Conservation (phyloP, 2,888 invertebrate genomes). For the Pristionchus exspectatus region DNA sequence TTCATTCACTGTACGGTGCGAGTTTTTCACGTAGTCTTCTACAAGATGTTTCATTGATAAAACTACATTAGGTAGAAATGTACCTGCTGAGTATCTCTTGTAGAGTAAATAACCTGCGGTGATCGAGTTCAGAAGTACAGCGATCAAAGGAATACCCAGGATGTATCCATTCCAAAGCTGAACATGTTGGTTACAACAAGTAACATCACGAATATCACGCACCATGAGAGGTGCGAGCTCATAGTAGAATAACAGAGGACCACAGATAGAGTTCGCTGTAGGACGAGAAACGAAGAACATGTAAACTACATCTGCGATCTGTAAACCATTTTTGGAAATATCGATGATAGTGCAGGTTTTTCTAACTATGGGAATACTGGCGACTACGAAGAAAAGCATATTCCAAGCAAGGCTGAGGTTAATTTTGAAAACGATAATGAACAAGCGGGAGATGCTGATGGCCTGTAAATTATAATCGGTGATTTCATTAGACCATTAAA, state of each 20-base stretch:
- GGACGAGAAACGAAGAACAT: conserved; percentile 18
- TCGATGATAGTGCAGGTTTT: not conserved
- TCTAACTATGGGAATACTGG: not conserved
- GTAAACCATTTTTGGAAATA: not conserved
- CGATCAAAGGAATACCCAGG: conserved; percentile 14
- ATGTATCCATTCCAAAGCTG: conserved; percentile 5
- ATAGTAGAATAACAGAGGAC: conserved; percentile 6
- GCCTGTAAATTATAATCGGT: not conserved
- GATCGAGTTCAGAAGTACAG: not conserved
- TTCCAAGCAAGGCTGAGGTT: not conserved
- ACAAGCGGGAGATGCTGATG: not conserved
- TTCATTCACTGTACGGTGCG: not conserved
- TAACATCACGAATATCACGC: not conserved
- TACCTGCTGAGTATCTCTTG: conserved; percentile 11
- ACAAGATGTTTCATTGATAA: not conserved
- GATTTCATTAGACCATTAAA: not conserved
- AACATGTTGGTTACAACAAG: not conserved
- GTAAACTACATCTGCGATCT: conserved; percentile 12
- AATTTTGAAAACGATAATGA: not conserved
- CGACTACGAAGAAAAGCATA: not conserved
- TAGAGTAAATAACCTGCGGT: not conserved
- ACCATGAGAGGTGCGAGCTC: not conserved
- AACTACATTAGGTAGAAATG: not conserved
- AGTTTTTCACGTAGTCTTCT: not conserved
- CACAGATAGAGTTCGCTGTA: not conserved